Evolutionary conservation across 2,797 vertebrate species (phyloP).

Genomic region (Malurus leucopterus): DNA sequence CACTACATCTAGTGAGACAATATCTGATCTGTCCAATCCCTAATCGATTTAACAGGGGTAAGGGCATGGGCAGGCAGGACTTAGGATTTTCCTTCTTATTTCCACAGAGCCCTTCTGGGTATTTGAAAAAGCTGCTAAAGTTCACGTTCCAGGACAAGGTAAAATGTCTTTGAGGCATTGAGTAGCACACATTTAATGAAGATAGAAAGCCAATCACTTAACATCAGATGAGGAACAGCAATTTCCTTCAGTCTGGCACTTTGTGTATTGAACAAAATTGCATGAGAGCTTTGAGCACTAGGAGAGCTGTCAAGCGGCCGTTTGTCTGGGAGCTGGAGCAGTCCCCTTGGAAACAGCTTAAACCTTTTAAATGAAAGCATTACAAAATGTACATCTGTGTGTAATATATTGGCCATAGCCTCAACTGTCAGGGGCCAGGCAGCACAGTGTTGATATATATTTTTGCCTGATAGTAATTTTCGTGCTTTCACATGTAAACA

Average conservation of each 20-base stretch:
- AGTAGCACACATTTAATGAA: slow-evolving; percentile 63
- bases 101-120: slow-evolving; percentile 18
- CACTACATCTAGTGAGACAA: slow-evolving; percentile 2
- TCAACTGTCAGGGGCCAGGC: slow-evolving; percentile 20
- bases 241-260: slow-evolving; percentile 64
- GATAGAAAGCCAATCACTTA: slow-evolving; percentile 69
- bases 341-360: slow-evolving; percentile 64
- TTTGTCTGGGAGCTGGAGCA: slow-evolving; percentile 59
- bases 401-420: slow-evolving; percentile 44
- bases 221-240: slow-evolving; percentile 59
- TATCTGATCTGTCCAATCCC: slow-evolving; percentile 25
- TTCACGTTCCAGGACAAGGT: slow-evolving; percentile 55
- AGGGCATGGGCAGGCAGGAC: slow-evolving; percentile 7
- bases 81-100: slow-evolving; percentile 35
- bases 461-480: slow-evolving; percentile 9
- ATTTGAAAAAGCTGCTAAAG: slow-evolving; percentile 56
- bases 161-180: slow-evolving; percentile 58
- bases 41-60: slow-evolving; percentile 25
- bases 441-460: not conserved
- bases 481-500: slow-evolving; percentile 31
- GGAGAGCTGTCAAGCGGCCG: slow-evolving; percentile 59
- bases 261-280: slow-evolving; percentile 68
- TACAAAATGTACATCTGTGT: slow-evolving; percentile 61
- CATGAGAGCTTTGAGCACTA: slow-evolving; percentile 63
- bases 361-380: slow-evolving; percentile 58